These are phyloP conservation scores for Anniella stebbinsi DNA, from an alignment of 2,797 vertebrate species.

Conservation along the genomic window DNA sequence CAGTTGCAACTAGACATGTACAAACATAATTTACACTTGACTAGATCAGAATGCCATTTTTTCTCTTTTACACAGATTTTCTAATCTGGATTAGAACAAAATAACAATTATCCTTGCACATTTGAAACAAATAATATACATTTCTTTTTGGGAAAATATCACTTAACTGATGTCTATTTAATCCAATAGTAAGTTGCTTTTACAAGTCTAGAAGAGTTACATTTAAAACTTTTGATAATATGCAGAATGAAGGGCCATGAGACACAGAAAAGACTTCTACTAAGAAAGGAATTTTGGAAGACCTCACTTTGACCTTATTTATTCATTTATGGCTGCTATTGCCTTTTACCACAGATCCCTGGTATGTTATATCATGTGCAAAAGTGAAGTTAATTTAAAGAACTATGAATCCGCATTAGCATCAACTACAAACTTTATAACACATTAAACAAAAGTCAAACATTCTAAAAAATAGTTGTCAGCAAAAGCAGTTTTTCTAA, in stretches of 20 bases:
- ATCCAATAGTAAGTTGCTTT: neutral
- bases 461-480: conserved; percentile 36
- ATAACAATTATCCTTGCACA: neutral
- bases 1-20: neutral
- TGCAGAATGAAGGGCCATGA: conserved; percentile 46
- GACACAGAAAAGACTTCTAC: conserved; percentile 23
- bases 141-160: neutral
- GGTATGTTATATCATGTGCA: conserved; percentile 33
- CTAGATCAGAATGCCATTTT: neutral
- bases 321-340: conserved; percentile 54
- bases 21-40: too few relatives aligned
- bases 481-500: conserved; percentile 54
- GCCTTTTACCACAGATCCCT: conserved; percentile 57
- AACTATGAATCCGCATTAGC: conserved; percentile 51
- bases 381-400: conserved; percentile 60
- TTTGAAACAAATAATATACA: neutral
- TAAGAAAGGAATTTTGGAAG: conserved; percentile 47
- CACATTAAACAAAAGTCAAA: conserved; percentile 55
- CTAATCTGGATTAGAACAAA: neutral
- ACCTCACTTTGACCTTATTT: conserved; percentile 62
- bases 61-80: neutral
- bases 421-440: conserved; percentile 39
- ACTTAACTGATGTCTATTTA: neutral
- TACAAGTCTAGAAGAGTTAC: neutral
- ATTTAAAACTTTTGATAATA: conserved; percentile 43